These are phyloP conservation scores for Anabacerthia variegaticeps DNA, from an alignment of 2,797 vertebrate species.

Conservation along the genomic window DNA sequence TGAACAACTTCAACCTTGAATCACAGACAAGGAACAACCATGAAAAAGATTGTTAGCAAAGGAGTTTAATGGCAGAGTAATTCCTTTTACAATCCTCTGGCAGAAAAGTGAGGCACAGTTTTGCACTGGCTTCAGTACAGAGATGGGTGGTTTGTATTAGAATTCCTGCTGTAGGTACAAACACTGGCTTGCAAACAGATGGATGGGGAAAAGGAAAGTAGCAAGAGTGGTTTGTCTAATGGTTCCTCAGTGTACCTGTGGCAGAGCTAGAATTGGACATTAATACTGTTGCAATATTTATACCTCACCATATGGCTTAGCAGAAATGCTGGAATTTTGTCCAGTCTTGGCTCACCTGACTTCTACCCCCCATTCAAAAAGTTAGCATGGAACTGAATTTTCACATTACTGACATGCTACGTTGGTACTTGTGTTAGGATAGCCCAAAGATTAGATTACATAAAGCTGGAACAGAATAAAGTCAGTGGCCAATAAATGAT, in stretches of 20 bases:
- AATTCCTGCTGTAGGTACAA: background rate
- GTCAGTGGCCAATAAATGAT: background rate
- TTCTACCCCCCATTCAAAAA: background rate
- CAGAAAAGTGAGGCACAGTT: background rate
- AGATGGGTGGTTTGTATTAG: background rate
- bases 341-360: background rate
- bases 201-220: background rate
- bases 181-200: background rate
- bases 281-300: background rate
- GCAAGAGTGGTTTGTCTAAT: background rate
- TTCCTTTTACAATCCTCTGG: background rate
- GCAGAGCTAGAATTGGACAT: background rate
- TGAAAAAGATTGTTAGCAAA: background rate
- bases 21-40: background rate
- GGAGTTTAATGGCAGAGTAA: background rate
- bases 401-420: background rate
- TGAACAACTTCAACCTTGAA: background rate
- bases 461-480: background rate
- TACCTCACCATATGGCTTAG: background rate
- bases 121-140: background rate
- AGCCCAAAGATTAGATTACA: background rate
- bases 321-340: background rate
- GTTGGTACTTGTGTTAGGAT: background rate
- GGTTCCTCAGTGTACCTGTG: background rate
- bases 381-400: background rate